A percentile compares a stretch with the other conserved stretches of the same genome.
These are phyloP conservation scores for Embidobia sp. DNA, from an alignment of 2,888 invertebrate species.

Conservation along the genomic window DNA sequence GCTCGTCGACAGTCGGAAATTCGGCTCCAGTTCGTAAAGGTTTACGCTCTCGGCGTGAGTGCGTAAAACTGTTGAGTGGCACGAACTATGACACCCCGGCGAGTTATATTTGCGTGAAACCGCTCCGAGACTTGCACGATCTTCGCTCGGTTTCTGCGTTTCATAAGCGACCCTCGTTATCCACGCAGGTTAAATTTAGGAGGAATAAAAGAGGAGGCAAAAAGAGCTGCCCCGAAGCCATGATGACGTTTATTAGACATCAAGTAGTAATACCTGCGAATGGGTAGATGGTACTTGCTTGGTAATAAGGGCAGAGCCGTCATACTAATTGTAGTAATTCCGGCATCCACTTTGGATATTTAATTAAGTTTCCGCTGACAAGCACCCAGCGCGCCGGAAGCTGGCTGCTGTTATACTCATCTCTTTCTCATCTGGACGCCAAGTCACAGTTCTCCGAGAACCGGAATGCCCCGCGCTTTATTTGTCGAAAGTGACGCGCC, in stretches of 20 bases:
- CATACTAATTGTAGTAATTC: slow-evolving; percentile 81
- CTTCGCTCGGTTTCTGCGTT: slow-evolving; percentile 60
- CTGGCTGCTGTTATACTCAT: slow-evolving; percentile 61
- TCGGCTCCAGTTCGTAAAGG: too few relatives aligned
- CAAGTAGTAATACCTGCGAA: slow-evolving; percentile 80
- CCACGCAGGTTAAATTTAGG: slow-evolving; percentile 33
- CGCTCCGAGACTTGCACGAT: not conserved
- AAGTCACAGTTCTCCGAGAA: slow-evolving; percentile 58
- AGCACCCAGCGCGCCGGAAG: slow-evolving; percentile 74
- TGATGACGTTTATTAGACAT: slow-evolving; percentile 81
- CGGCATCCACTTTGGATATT: slow-evolving; percentile 81
- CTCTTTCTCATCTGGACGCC: slow-evolving; percentile 57
- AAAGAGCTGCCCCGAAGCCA: slow-evolving; percentile 68
- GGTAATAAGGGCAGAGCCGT: slow-evolving; percentile 74
- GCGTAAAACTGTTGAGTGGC: slow-evolving; percentile 49
- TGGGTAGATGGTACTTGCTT: slow-evolving; percentile 72
- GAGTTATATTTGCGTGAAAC: slow-evolving; percentile 42
- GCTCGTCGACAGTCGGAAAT: too few relatives aligned
- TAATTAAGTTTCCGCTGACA: slow-evolving; percentile 81
- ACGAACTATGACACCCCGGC: slow-evolving; percentile 40
- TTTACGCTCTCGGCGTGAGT: slow-evolving; percentile 9
- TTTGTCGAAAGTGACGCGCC: slow-evolving; percentile 61
- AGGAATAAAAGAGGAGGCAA: not conserved
- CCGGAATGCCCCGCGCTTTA: slow-evolving; percentile 58
- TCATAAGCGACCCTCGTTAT: slow-evolving; percentile 72